Evolutionary conservation across 2,888 invertebrate species (phyloP).

Genomic region (Phymatocera aterrima): DNA sequence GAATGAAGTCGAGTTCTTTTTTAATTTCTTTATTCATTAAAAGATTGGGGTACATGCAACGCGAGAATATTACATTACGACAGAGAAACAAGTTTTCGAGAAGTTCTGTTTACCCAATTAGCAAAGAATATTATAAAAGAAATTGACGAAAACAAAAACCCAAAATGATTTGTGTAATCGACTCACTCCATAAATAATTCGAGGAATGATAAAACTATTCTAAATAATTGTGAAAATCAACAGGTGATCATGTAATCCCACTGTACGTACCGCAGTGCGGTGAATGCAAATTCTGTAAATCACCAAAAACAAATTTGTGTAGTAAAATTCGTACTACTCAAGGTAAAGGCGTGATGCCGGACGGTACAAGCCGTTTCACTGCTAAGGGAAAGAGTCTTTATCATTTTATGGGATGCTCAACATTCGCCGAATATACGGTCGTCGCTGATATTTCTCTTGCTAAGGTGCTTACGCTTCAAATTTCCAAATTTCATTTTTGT

Average conservation of each 20-base stretch:
- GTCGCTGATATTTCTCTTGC: conserved; percentile 96
- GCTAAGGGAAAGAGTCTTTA: conserved; percentile 87
- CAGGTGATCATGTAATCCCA: conserved; percentile 97
- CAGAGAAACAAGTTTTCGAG: too few relatives aligned
- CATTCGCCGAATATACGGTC: conserved; percentile 96
- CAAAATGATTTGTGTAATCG: too few relatives aligned
- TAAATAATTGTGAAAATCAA: conserved; percentile 53
- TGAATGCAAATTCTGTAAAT: conserved; percentile 97
- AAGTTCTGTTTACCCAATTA: too few relatives aligned
- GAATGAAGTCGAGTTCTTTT: too few relatives aligned
- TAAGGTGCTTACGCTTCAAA: conserved; percentile 80
- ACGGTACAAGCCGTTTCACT: conserved; percentile 91
- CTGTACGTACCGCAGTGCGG: conserved; percentile 97
- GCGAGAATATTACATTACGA: too few relatives aligned
- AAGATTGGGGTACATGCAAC: too few relatives aligned
- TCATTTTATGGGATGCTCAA: conserved; percentile 98
- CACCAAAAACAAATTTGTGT: conserved; percentile 97
- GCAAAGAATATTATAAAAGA: not conserved
- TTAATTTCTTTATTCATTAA: too few relatives aligned
- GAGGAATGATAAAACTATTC: conserved; percentile 21
- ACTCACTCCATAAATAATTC: not conserved
- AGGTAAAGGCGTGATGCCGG: conserved; percentile 94
- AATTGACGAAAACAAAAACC: not conserved
- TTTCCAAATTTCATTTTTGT: not conserved
- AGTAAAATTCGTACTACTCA: conserved; percentile 92